Percentiles rank a stretch among this genome's conserved stretches.
Conservation (phyloP, 2,888 invertebrate genomes). For the Teleiodes luculella region DNA sequence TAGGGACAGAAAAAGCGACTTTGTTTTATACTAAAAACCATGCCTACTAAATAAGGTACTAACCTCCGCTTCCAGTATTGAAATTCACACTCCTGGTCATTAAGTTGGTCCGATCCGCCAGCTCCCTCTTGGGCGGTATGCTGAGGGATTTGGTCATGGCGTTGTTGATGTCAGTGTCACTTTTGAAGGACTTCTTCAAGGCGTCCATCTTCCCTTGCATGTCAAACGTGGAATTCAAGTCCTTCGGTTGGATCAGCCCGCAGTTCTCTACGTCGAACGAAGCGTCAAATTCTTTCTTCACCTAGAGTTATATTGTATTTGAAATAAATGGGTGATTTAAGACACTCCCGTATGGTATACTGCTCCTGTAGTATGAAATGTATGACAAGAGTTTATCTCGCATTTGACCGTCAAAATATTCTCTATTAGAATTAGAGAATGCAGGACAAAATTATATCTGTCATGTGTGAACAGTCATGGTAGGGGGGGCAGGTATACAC, state of each 20-base stretch:
- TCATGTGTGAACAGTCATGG: too few species aligned
- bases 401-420: too few species aligned
- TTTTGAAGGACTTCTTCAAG: slow-evolving; percentile 38
- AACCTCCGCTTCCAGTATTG: slow-evolving; percentile 33
- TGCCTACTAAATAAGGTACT: background rate
- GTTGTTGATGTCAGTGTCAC: slow-evolving; percentile 27
- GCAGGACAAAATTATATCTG: too few species aligned
- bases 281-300: slow-evolving; percentile 45
- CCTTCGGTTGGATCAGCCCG: slow-evolving; percentile 47
- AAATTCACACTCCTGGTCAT: slow-evolving; percentile 49
- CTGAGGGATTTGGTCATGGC: slow-evolving; percentile 20
- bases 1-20: too few species aligned
- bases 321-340: too few species aligned
- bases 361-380: too few species aligned
- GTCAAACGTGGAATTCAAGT: slow-evolving; percentile 70
- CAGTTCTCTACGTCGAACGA: slow-evolving; percentile 48
- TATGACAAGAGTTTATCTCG: too few species aligned
- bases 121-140: slow-evolving; percentile 43
- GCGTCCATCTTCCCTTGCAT: slow-evolving; percentile 54
- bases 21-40: too few species aligned
- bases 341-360: too few species aligned
- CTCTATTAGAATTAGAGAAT: too few species aligned
- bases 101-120: slow-evolving; percentile 59
- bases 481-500: too few species aligned
- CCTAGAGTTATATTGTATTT: too few species aligned